Percentiles rank a stretch among this genome's conserved stretches.
phyloP scores from a whole-genome alignment of 2,797 vertebrate species.

The Eospalax fontanierii region DNA sequence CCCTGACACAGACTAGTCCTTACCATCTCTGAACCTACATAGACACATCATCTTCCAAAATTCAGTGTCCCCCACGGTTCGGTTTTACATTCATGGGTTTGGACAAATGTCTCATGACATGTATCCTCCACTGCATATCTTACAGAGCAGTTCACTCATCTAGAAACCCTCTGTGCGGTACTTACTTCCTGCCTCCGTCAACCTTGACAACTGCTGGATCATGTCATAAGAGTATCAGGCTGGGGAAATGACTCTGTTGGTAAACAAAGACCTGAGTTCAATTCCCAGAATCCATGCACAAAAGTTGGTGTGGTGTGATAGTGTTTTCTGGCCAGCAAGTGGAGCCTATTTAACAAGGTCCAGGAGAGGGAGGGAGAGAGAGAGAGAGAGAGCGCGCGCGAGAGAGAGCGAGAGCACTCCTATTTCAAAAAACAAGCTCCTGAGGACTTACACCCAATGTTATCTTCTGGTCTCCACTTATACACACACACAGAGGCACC shows the following conservation, averaged over 20 bases:
- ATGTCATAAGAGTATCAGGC: too few species aligned
- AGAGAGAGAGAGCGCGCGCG: too few species aligned
- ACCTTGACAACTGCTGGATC: not conserved
- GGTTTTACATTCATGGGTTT: not conserved
- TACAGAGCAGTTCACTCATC: not conserved
- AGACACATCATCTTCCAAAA: not conserved
- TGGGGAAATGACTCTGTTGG: not conserved
- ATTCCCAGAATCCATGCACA: not conserved
- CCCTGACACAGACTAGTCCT: not conserved
- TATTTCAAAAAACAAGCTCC: not conserved
- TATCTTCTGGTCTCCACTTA: not conserved
- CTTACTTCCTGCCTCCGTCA: not conserved
- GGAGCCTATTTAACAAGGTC: not conserved
- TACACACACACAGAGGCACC: not conserved
- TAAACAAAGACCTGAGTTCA: not conserved
- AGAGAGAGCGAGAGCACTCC: too few species aligned
- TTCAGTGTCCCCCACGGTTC: not conserved
- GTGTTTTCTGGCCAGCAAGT: not conserved
- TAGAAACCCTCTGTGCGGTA: not conserved
- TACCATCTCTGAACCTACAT: not conserved
- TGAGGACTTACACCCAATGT: too few species aligned
- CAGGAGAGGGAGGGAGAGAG: not conserved
- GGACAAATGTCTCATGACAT: not conserved
- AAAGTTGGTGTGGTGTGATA: not conserved
- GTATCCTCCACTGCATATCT: not conserved